Base-by-base conservation (phyloP, 2,888 invertebrate genomes). In the Tenthredo distinguenda region DNA sequence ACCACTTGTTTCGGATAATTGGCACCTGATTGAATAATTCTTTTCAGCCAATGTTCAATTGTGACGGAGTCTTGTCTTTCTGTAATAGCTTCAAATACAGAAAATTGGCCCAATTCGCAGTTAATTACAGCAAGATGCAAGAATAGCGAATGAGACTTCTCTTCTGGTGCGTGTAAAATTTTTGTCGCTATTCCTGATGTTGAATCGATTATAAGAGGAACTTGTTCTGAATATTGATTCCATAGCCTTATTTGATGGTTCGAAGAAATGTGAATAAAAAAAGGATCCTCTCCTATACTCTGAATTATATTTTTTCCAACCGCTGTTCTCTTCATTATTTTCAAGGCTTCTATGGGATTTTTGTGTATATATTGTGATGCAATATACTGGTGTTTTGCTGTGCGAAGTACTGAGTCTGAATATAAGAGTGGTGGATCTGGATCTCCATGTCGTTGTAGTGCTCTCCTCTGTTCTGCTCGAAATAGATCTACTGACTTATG, bases 1-100 rank as follows among this genome's bases (percentile, higher is more conserved):
- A 71, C 71, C 71, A 71, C 71, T 71, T 71, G 71, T 37, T 71
- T 71, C 7, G 71, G 71, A 7, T 71, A 71, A 71, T 71, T 71
- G 37, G 34, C 71, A 12, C 3, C 71, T 37, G 34, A 34, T 37
- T 71, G 71, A 71, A 71, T 37, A 37, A 71, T 37, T 37, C 71
- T 71, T n/a, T 71, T 71, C 2, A 71, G 37, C 71, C 71, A 71
- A 71, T 71, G 18, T 71, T 71, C 71, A 37, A 71, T 71, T 3
- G 71, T 71, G 3, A 71, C 71, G 4, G 71, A 34, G 71, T 71
- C 71, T 37, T 71, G 71, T 7, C 71, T 34, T 18, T 71, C 71
- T 37, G 71, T 71, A 3, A 71, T 71, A 10, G 71, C 71, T 71
- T 71, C 71, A 18, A 37, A 37, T 18, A 71, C 18, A 0, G 71